Conservation (phyloP, 2,888 invertebrate species). For the Drosophila formosana region DNA sequence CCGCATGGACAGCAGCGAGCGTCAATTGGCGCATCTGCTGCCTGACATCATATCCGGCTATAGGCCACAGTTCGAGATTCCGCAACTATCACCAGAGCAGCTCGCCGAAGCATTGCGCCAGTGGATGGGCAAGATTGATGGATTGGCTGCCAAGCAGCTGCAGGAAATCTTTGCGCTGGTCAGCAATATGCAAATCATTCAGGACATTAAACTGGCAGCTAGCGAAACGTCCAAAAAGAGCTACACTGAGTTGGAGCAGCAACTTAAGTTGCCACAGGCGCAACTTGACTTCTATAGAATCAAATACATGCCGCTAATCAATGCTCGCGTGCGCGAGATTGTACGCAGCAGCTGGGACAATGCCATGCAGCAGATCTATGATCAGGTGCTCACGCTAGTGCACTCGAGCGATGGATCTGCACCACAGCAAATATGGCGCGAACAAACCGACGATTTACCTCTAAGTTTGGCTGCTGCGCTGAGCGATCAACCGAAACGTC, state of each 20-base stretch:
- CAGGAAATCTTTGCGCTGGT: conserved; percentile 88
- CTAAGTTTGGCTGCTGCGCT: conserved; percentile 85
- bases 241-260: conserved; percentile 88
- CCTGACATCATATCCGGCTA: conserved; percentile 86
- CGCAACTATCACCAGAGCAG: conserved; percentile 72
- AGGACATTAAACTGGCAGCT: conserved; percentile 90
- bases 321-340: conserved; percentile 89
- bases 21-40: conserved; percentile 87
- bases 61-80: conserved; percentile 80
- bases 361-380: conserved; percentile 84
- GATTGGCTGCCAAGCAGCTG: conserved; percentile 87
- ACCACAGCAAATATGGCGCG: conserved; percentile 87
- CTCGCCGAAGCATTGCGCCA: conserved; percentile 86
- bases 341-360: conserved; percentile 85
- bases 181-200: conserved; percentile 89
- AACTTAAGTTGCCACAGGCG: conserved; percentile 86
- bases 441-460: conserved; percentile 87
- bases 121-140: conserved; percentile 89
- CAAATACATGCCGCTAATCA: conserved; percentile 90
- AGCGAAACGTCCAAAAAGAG: conserved; percentile 88
- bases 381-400: conserved; percentile 85
- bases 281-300: conserved; percentile 89
- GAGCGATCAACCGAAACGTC: conserved; percentile 81
- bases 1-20: conserved; percentile 87
- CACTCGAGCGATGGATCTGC: conserved; percentile 24